A percentile compares a stretch with the other conserved stretches of the same genome.
Evolutionary conservation across 37 sponge, comb jelly and placozoan species (phyloP).

Genomic region (Corticium candelabrum): DNA sequence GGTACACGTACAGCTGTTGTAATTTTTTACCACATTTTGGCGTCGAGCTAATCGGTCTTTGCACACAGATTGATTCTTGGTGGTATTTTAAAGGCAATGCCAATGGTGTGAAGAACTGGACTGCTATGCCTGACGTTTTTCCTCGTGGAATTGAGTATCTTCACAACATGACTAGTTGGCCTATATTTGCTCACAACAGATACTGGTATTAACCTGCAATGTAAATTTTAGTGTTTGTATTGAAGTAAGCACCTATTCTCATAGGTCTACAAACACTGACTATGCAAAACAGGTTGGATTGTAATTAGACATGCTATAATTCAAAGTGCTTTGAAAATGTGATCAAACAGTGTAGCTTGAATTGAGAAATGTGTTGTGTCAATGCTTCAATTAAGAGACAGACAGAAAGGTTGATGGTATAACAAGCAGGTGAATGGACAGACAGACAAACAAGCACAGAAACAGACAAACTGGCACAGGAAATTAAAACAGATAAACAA

Average conservation of each 20-base stretch:
- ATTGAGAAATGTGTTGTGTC: too few relatives aligned
- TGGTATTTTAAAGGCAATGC: constrained; percentile 62
- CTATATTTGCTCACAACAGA: constrained; percentile 59
- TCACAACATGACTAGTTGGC: constrained; percentile 35
- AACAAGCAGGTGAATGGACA: too few relatives aligned
- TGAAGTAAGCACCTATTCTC: too few relatives aligned
- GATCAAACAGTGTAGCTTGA: too few relatives aligned
- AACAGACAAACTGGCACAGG: neutral
- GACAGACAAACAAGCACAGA: too few relatives aligned
- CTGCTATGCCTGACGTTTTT: constrained; percentile 42
- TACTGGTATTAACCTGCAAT: too few relatives aligned
- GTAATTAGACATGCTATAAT: neutral
- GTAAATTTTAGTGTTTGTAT: too few relatives aligned
- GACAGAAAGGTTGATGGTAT: too few relatives aligned
- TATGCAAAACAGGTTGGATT: constrained; percentile 45
- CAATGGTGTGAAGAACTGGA: constrained; percentile 73
- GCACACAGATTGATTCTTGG: constrained; percentile 59
- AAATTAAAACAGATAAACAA: too few relatives aligned
- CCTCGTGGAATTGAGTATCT: constrained; percentile 57
- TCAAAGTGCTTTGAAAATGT: neutral
- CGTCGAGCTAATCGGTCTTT: neutral
- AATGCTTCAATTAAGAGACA: too few relatives aligned
- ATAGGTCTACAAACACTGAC: constrained; percentile 44
- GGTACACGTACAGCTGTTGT: constrained; percentile 5
- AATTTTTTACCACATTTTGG: neutral